A percentile compares a stretch with the other conserved stretches of the same genome.
Evolutionary conservation across 2,113 vertebrate species (phyloP).

Genomic region (Cryptotis parvus): DNA sequence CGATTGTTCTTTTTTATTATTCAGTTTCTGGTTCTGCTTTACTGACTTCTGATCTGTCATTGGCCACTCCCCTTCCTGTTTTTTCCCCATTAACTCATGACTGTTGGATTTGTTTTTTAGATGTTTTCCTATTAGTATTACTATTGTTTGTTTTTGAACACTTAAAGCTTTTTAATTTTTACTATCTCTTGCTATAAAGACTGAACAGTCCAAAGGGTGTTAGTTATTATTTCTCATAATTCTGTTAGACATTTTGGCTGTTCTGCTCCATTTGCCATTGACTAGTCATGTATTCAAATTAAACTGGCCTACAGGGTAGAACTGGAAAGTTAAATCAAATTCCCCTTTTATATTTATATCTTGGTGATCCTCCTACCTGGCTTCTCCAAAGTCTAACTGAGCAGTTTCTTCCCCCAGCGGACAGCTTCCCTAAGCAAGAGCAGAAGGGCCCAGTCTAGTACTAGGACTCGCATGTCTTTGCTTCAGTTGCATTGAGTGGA

Average conservation of each 20-base stretch:
- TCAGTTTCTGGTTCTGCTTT: background rate
- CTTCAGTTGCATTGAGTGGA: background rate
- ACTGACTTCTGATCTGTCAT: background rate
- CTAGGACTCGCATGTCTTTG: background rate
- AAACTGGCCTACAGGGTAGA: too few species aligned
- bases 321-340: background rate
- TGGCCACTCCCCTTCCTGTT: background rate
- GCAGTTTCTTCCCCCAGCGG: background rate
- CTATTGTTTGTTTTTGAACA: conserved; percentile 8
- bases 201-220: background rate
- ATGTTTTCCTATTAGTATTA: background rate
- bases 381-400: background rate
- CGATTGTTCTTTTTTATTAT: background rate
- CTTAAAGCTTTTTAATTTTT: background rate
- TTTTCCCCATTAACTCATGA: background rate
- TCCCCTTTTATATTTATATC: background rate
- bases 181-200: background rate
- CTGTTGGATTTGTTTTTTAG: background rate
- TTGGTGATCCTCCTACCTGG: background rate
- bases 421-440: background rate
- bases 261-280: background rate
- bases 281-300: background rate
- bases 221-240: background rate
- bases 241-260: background rate
- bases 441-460: background rate